Conservation (phyloP, 2,113 vertebrate species). For the Egretta garzetta region DNA sequence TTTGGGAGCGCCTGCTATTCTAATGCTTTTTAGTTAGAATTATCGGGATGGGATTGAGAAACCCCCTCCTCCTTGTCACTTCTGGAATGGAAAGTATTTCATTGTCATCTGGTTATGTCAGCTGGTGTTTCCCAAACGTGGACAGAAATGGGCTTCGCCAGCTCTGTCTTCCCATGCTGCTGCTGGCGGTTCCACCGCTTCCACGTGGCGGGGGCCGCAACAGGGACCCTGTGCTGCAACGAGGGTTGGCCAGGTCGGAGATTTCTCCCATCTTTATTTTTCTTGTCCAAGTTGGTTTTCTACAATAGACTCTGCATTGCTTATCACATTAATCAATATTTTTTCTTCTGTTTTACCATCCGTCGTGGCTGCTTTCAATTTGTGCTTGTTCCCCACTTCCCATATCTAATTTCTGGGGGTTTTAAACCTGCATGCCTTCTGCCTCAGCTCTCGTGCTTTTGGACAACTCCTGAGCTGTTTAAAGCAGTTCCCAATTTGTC, state of each 20-base stretch:
- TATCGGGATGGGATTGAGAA: background rate
- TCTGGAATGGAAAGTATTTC: background rate
- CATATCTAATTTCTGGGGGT: background rate
- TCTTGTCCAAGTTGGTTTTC: background rate
- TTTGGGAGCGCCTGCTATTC: background rate
- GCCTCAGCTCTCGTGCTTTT: background rate
- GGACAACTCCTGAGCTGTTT: background rate
- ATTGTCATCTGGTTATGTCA: background rate
- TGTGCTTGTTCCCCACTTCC: background rate
- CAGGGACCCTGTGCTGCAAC: background rate
- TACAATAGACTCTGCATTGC: background rate
- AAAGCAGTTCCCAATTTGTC: background rate
- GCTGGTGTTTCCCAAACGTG: background rate
- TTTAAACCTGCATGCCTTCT: background rate
- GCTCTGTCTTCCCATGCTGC: rapidly evolving
- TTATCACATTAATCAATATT: rapidly evolving
- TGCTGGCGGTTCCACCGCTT: background rate
- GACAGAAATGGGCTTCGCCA: background rate
- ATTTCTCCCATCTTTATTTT: background rate
- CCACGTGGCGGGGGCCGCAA: background rate
- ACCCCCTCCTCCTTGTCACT: background rate
- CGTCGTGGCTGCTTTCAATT: background rate
- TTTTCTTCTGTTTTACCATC: background rate
- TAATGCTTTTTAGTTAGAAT: background rate
- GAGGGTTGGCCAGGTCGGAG: background rate